Evolutionary conservation across 35 echinoderm and acorn worm genomes (phyloP).

Genomic region (Diadema setosum): DNA sequence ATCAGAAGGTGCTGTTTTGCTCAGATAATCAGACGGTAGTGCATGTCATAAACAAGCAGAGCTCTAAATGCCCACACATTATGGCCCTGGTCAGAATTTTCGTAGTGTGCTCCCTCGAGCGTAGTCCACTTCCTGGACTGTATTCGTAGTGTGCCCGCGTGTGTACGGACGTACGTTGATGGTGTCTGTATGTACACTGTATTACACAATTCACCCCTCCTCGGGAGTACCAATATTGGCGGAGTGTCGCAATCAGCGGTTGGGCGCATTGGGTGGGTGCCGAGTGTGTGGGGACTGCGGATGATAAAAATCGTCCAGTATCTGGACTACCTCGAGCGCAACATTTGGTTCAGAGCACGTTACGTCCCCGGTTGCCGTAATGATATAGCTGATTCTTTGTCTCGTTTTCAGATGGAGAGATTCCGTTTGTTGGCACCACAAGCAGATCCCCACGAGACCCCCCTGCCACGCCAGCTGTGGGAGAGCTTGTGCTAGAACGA

Average conservation of each 20-base stretch:
- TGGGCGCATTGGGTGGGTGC: no score
- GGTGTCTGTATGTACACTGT: no score
- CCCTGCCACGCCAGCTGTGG: background rate
- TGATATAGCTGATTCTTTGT: conserved; percentile 49
- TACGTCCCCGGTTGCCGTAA: conserved; percentile 28
- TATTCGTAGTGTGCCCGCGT: no score
- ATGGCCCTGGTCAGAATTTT: conserved; percentile 34
- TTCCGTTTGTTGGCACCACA: background rate
- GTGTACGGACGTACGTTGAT: no score
- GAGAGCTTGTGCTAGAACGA: background rate
- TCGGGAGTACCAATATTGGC: no score
- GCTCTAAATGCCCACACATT: conserved; percentile 10
- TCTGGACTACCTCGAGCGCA: conserved; percentile 4
- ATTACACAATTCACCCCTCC: no score
- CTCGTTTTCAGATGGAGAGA: conserved; percentile 53
- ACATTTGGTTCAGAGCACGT: conserved; percentile 28
- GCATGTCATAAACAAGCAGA: background rate
- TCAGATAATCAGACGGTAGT: conserved; percentile 33
- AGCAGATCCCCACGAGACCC: background rate
- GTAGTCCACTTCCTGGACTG: no score
- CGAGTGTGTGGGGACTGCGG: no score
- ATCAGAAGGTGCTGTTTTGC: conserved; percentile 6
- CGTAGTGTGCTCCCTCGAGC: background rate
- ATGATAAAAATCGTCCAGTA: no score
- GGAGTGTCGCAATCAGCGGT: no score